phyloP scores from a whole-genome alignment of 1,140 invertebrate species.

The Harpegnathos saltator region DNA sequence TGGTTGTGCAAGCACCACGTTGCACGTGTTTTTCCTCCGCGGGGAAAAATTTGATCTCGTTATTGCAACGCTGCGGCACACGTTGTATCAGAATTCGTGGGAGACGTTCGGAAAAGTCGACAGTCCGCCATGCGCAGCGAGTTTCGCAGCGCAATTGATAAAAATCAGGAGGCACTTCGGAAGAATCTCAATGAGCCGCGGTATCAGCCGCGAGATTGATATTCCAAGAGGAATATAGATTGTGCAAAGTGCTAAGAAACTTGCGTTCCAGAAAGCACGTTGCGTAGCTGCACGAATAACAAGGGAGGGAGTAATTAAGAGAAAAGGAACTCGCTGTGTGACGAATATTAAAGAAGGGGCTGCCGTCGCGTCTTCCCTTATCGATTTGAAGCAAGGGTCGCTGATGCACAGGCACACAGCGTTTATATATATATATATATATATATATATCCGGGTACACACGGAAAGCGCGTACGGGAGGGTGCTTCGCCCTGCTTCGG shows the following conservation, averaged over 20 bases:
- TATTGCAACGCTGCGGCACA: too few species aligned
- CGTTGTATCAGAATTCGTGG: background rate
- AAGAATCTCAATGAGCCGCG: too few species aligned
- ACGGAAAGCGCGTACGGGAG: background rate
- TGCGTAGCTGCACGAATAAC: too few species aligned
- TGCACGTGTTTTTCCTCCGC: background rate
- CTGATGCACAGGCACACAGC: background rate
- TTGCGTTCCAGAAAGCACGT: too few species aligned
- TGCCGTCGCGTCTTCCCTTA: background rate
- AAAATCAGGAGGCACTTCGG: too few species aligned
- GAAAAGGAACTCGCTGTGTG: background rate
- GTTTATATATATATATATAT: conserved; percentile 32
- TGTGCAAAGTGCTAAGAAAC: too few species aligned
- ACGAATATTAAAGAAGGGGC: conserved; percentile 12
- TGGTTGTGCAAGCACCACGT: background rate
- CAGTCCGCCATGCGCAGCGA: too few species aligned
- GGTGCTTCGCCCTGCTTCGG: conserved; percentile 10
- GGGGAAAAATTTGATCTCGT: background rate
- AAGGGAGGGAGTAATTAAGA: background rate
- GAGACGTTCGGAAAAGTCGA: background rate
- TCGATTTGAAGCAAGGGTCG: conserved; percentile 16
- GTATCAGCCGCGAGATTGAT: too few species aligned
- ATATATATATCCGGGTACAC: conserved; percentile 4
- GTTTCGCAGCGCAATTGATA: background rate
- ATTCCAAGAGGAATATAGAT: too few species aligned